A percentile compares a stretch with the other conserved stretches of the same genome.
Evolutionary conservation across 2,113 vertebrate genomes (phyloP).

Genomic region (Chinchilla lanigera): DNA sequence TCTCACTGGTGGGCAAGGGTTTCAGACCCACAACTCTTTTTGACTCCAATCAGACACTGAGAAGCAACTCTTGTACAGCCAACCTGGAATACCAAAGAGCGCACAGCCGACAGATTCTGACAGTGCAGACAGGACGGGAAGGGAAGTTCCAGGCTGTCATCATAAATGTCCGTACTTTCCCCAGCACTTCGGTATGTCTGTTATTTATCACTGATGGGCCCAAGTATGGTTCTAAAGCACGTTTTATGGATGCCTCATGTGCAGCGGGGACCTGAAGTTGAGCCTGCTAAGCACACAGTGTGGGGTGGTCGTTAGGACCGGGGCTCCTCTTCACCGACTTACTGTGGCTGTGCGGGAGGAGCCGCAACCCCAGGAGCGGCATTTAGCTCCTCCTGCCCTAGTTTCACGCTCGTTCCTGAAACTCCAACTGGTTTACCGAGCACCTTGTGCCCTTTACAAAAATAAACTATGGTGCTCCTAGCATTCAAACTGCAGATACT

Average conservation of each 20-base stretch:
- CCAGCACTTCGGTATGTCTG: neutral
- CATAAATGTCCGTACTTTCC: neutral
- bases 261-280: neutral
- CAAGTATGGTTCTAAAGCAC: neutral
- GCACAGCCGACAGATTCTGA: neutral
- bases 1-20: neutral
- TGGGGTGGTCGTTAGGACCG: neutral
- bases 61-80: neutral
- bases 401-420: neutral
- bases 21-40: neutral
- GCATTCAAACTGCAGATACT: neutral
- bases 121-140: neutral
- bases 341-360: neutral
- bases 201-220: neutral
- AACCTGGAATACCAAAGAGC: neutral
- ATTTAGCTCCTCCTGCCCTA: neutral
- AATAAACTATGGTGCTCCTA: neutral
- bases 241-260: neutral
- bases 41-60: neutral
- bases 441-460: neutral
- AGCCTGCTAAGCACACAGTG: neutral
- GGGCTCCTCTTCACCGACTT: neutral
- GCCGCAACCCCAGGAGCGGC: neutral
- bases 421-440: conserved; percentile 3
- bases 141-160: neutral